A percentile compares a stretch with the other conserved stretches of the same genome.
Evolutionary conservation across 2,888 invertebrate species (phyloP).

Genomic region (Erpobdella octoculata): DNA sequence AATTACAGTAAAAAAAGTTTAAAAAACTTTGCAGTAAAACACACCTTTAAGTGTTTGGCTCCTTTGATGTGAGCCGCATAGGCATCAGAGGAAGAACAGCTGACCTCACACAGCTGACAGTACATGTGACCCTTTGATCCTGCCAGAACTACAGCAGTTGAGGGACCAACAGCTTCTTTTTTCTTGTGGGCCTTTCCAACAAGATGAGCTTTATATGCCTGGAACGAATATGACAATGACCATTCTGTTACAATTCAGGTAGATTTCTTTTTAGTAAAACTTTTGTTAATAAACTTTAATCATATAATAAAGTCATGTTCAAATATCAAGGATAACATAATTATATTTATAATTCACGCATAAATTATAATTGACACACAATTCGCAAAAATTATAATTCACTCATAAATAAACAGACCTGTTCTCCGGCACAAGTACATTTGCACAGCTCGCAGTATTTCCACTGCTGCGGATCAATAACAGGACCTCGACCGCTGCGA

Average conservation of each 20-base stretch:
- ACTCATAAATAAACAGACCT: background rate
- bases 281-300: too few relatives aligned
- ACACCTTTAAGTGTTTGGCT: slow-evolving; percentile 88
- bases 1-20: background rate
- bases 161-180: slow-evolving; percentile 21
- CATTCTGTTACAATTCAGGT: too few relatives aligned
- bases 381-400: background rate
- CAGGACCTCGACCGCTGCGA: slow-evolving; percentile 7
- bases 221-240: too few relatives aligned
- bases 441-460: slow-evolving; percentile 32
- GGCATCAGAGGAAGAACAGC: slow-evolving; percentile 25
- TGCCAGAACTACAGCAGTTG: background rate
- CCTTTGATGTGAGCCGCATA: slow-evolving; percentile 59
- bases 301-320: too few relatives aligned
- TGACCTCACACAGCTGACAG: slow-evolving; percentile 27
- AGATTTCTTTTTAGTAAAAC: too few relatives aligned
- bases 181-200: slow-evolving; percentile 31
- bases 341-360: background rate
- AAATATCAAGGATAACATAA: background rate
- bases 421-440: slow-evolving; percentile 30
- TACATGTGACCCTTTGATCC: slow-evolving; percentile 21
- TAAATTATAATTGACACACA: background rate
- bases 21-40: background rate
- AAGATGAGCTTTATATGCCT: slow-evolving; percentile 27
- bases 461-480: slow-evolving; percentile 23